These are phyloP conservation scores for Caenorhabditis japonica DNA, from an alignment of 2,888 invertebrate genomes.

Conservation along the genomic window DNA sequence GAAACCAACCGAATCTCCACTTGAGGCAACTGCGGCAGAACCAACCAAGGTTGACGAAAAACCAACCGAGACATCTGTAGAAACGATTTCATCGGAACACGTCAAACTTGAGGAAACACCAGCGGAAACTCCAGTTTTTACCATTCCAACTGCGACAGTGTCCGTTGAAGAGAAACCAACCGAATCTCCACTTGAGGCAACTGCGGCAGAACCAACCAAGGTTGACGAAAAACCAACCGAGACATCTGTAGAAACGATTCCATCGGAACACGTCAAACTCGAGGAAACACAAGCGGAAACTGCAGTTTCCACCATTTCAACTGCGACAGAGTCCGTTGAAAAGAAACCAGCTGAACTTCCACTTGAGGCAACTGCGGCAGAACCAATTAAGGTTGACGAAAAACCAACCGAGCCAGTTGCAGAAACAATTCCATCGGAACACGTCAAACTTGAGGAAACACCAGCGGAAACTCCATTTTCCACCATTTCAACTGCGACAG, in stretches of 20 bases:
- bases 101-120: slow-evolving; percentile 1
- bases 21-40: slow-evolving; percentile 15
- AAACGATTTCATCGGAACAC: neutral
- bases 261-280: slow-evolving; percentile 13
- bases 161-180: slow-evolving; percentile 17
- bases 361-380: slow-evolving; percentile 17
- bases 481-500: no score
- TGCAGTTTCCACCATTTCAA: no score
- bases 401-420: slow-evolving; percentile 10
- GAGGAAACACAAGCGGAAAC: slow-evolving; percentile 13
- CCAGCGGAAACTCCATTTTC: slow-evolving; percentile 9
- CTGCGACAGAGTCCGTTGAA: no score
- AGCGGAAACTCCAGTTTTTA: slow-evolving; percentile 6
- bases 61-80: neutral
- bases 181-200: slow-evolving; percentile 7
- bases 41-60: slow-evolving; percentile 2
- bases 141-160: no score
- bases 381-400: slow-evolving; percentile 13
- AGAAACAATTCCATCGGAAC: slow-evolving; percentile 7
- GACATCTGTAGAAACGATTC: slow-evolving; percentile 5
- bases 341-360: slow-evolving; percentile 27
- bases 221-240: slow-evolving; percentile 21
- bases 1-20: slow-evolving; percentile 6
- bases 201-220: slow-evolving; percentile 7
- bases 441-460: slow-evolving; percentile 12